Evolutionary conservation across 2,113 vertebrate species (phyloP).

Genomic region (Sigmodon hispidus): DNA sequence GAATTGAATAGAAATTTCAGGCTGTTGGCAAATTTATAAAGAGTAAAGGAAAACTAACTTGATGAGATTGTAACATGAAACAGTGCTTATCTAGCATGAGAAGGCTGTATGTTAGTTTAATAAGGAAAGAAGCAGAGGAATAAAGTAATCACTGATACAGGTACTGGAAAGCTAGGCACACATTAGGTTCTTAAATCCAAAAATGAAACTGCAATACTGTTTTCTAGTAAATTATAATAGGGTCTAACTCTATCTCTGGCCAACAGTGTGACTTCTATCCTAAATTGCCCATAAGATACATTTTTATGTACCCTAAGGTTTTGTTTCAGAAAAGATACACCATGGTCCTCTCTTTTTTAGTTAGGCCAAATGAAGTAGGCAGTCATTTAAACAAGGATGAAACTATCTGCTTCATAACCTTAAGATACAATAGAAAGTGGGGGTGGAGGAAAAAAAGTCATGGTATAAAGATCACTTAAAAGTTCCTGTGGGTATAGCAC

Average conservation of each 20-base stretch:
- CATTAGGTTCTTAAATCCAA: not conserved
- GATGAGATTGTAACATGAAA: not conserved
- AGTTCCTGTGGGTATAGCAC: not conserved
- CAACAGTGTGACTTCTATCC: not conserved
- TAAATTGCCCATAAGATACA: not conserved
- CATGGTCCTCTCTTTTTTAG: not conserved
- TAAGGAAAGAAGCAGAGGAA: not conserved
- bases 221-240: not conserved
- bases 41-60: not conserved
- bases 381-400: not conserved
- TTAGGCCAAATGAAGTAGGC: not conserved
- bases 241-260: not conserved
- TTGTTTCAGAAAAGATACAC: not conserved
- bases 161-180: not conserved
- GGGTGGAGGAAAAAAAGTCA: too few species aligned
- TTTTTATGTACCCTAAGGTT: not conserved
- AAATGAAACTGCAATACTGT: not conserved
- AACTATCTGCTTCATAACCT: not conserved
- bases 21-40: not conserved
- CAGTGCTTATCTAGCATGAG: not conserved
- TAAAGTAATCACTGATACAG: too few species aligned
- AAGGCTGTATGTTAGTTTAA: too few species aligned
- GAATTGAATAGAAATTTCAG: constrained; percentile 21
- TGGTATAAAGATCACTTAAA: not conserved
- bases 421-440: not conserved